Base-by-base conservation (phyloP, 1,140 invertebrate genomes). In the Anadara kagoshimensis region DNA sequence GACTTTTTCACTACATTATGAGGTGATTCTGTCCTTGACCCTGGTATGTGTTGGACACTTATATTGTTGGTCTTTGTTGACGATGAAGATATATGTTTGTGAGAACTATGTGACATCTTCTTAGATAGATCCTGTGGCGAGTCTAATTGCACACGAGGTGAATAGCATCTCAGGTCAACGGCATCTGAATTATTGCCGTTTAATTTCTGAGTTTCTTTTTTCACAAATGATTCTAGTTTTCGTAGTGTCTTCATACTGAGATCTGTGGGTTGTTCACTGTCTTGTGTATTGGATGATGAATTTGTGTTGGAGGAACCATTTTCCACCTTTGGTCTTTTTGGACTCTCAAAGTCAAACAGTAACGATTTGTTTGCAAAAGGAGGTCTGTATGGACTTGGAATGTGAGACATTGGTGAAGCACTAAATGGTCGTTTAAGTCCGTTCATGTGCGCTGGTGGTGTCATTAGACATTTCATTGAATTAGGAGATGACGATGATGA, bases 191-290 rank as follows among this genome's bases (percentile, higher is more conserved):
- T 3, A 36, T 36, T 36, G 7, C 29, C 29, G 7, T 36, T 36
- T 36, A 36, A 36, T 7, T 36, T 36, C 29, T 36, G 29, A 36
- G 29, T 36, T 36, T 36, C 29, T 7, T 36, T 36, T 36, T 36
- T 36, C 29, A 36, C 29, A 36, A 36, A 36, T 36, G 29, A 36
- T 36, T 36, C 29, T 36, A 36, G 29, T 36, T 36, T 36, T 36
- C 69, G 56, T 41, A 73, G 63, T 24, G 78, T 76, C 73, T 80
- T 78, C 76, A 80, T 77, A 65, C 78, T 78, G 47, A 80, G 59
- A 57, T 80, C 75, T 51, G 66, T 65, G 16, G 78, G 73, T 49
- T 78, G 63, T n/a, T 78, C 69, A 62, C 44, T 45, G n/a, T 64
- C 58, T 63, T 47, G 22, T 61, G 22, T 61, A 41, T 57, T 26